Base-by-base conservation (phyloP, 2,113 vertebrate genomes). In the Sinocyclocheilus anshuiensis region DNA sequence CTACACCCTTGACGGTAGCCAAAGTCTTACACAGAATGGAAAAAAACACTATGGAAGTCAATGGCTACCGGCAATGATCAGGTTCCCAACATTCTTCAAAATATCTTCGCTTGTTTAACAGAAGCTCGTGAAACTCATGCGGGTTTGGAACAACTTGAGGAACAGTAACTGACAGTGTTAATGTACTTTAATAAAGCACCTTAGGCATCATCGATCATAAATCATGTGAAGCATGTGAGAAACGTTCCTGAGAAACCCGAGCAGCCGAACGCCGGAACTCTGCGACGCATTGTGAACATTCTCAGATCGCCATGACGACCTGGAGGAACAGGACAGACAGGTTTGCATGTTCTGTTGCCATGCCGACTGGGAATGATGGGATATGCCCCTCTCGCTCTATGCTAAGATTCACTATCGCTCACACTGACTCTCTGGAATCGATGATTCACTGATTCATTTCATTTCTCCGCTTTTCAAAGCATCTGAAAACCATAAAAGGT, bases 261-360 rank as follows among this genome's bases (percentile, higher is more conserved):
- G 20, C 57, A 5, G 50, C 50, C 1, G 15, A 55, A 18, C 15
- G 2, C 5, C 6, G 11, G 20, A 42, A 42, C 13, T 26, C 36
- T 48, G 50, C n/a, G 53, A 42, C 75, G 88, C 92, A 94, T 93
- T 92, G 90, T 88, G 91, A 16, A 83, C 87, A 93, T 93, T 89
- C 79, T 77, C 77, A 72, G 85, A 87, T 67, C 22, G 11, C 26
- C 78, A 69, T 7, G 42, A 81, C 86, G 69, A 81, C 77, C 89
- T 67, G 22, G 81, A 77, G 79, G 59, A 94, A 94, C 93, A 75
- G 90, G 93, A 91, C 22, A 22, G 85, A 92, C 93, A 77, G 78
- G 93, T 93, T 86, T 33, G 42, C 9, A 29, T 20, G 15, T 72
- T 88, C 65, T 85, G 86, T 93, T 77, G 89, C 82, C 79, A 53